Evolutionary conservation across 2,888 invertebrate species (phyloP), one percentile per base, ranked within the genome.

Genomic region (Drepana falcataria): DNA sequence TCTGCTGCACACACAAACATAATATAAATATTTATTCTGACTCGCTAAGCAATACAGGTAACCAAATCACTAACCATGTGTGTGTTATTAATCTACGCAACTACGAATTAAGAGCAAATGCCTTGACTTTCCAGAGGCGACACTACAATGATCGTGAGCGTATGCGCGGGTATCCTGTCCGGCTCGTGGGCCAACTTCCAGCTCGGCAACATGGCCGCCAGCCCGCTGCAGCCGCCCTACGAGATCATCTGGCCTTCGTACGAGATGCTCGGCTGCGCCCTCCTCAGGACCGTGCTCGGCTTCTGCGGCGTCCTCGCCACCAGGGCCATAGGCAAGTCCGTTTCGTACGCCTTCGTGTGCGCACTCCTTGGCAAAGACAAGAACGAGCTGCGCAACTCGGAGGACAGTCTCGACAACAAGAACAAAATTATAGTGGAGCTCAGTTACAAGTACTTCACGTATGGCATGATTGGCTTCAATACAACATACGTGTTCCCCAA

Each of bases 141-240:
- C 83, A 98, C 98, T 0, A 94, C 96, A 1, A 95, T 96, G 93
- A 95, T 97, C 64, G 92, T 97, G 63, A 96, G 96, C 54, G 96
- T 96, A 3, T 95, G 95, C 64, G 93, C 94, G 1, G 97, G 97
- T 52, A 92, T 97, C 59, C 93, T 95, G 51, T 81, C 93, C 2
- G 97, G 97, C 34, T 93, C 96, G 3, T 97, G 97, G 97, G 85
- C 95, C 48, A 96, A 96, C 87, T 97, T 94, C 81, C 96, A 94
- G 79, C 91, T 94, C 9, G 96, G 96, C n/a, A 92, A 93, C 73
- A 92, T 95, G 91, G 82, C 78, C n/a, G 87, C 91, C 47, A 92
- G 93, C 61, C 75, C 92, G n/a, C 80, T 85, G 5, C 85, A 92
- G 40, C 96, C 96, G 4, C 95, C 95, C 0, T 96, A 96, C 82